phyloP scores from a whole-genome alignment of 2,888 invertebrate species.

The Unio delphinus region DNA sequence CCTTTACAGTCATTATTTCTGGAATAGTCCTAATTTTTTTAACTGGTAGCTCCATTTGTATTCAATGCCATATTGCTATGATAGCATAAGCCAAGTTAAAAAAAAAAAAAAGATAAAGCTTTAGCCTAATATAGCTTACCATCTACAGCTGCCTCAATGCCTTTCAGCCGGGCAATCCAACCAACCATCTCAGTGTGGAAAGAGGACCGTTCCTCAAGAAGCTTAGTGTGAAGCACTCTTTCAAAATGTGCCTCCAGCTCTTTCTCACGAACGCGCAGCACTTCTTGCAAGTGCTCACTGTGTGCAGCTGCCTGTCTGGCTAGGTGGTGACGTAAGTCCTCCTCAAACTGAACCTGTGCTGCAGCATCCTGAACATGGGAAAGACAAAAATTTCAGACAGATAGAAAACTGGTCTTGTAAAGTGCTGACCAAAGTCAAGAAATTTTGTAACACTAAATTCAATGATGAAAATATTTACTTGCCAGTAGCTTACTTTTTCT shows the following conservation, averaged over 20 bases:
- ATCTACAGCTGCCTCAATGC: constrained; percentile 83
- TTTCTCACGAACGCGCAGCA: constrained; percentile 77
- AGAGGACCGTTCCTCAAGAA: constrained; percentile 78
- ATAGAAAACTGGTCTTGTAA: background rate
- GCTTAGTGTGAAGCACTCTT: constrained; percentile 77
- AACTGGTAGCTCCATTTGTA: too few species aligned
- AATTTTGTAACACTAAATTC: background rate
- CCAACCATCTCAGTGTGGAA: constrained; percentile 82
- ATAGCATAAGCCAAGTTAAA: too few species aligned
- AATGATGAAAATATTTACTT: too few species aligned
- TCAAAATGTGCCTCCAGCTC: constrained; percentile 74
- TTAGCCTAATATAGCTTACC: constrained; percentile 73
- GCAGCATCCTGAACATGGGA: constrained; percentile 51
- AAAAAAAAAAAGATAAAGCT: too few species aligned
- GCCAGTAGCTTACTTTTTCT: too few species aligned
- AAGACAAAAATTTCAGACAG: background rate
- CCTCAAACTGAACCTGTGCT: constrained; percentile 73
- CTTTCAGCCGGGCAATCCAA: constrained; percentile 82
- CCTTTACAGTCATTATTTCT: too few species aligned
- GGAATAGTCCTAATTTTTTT: too few species aligned
- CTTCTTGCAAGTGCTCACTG: constrained; percentile 77
- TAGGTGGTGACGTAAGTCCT: constrained; percentile 83
- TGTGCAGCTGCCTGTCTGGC: constrained; percentile 90
- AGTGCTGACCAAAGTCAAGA: background rate
- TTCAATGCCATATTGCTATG: too few species aligned